A percentile compares a stretch with the other conserved stretches of the same genome.
phyloP scores from a whole-genome alignment of 1,140 invertebrate species.

The Araneus ventricosus region DNA sequence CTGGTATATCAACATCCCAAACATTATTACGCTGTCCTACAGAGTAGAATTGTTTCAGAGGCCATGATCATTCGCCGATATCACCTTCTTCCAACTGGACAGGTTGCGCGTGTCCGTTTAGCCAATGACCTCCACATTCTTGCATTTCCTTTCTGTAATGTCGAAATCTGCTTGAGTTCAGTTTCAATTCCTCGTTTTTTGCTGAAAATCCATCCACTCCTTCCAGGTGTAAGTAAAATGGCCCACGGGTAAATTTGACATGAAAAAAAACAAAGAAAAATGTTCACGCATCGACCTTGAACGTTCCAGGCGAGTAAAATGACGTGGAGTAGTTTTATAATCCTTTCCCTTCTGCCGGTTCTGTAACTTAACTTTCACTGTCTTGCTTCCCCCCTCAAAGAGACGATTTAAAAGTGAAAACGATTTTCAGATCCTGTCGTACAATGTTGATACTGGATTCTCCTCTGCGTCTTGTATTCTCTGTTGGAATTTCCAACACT shows the following conservation, averaged over 20 bases:
- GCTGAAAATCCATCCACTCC: neutral
- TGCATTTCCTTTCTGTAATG: neutral
- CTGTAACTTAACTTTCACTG: conserved; percentile 9
- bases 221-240: neutral
- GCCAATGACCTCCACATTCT: neutral
- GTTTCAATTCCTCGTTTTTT: neutral
- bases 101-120: neutral
- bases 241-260: neutral
- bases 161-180: neutral
- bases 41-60: neutral
- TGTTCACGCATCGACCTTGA: conserved; percentile 4
- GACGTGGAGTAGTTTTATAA: neutral
- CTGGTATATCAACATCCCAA: neutral
- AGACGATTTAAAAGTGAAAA: neutral
- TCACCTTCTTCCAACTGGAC: neutral
- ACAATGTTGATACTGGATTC: neutral
- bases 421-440: neutral
- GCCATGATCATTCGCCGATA: neutral
- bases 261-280: neutral
- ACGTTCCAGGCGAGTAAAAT: neutral
- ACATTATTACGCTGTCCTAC: neutral
- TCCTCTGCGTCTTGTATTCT: neutral
- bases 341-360: conserved; percentile 5
- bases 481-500: neutral
- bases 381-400: neutral